Conservation (phyloP, 2,113 vertebrate genomes). For the Helogale parvula region DNA sequence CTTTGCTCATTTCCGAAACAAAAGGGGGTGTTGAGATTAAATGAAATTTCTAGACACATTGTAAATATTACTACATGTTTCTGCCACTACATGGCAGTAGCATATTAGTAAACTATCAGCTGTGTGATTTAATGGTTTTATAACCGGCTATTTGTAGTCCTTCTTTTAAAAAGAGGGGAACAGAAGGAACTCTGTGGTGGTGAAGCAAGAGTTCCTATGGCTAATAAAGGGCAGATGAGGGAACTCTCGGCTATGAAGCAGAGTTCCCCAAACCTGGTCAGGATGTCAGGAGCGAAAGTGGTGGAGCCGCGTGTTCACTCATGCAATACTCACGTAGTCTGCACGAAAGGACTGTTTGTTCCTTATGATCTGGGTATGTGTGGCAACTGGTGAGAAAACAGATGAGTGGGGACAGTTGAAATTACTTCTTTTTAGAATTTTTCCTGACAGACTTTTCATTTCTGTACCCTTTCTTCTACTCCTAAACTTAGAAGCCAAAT, state of each 20-base stretch:
- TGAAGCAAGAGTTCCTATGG: not conserved
- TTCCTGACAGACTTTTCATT: constrained; percentile 15
- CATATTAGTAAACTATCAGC: not conserved
- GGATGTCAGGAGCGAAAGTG: not conserved
- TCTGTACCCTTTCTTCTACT: not conserved
- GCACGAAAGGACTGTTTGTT: not conserved
- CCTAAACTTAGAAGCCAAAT: not conserved
- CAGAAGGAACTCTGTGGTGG: not conserved
- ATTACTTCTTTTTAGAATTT: constrained; percentile 32
- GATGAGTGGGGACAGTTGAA: not conserved
- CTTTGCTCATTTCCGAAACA: constrained; percentile 36
- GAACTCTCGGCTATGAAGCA: not conserved
- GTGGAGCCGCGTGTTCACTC: not conserved
- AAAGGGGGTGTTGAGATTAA: not conserved
- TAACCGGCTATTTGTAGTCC: not conserved
- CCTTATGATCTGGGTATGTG: not conserved
- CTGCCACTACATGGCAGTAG: not conserved
- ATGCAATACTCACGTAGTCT: not conserved
- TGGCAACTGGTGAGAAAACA: not conserved
- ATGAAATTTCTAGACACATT: not conserved
- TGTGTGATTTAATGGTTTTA: not conserved
- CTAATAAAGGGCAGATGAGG: not conserved
- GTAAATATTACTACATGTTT: constrained; percentile 3
- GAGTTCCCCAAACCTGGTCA: not conserved
- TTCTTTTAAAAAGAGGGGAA: not conserved